Evolutionary conservation across 2,113 vertebrate genomes (phyloP).

Genomic region (Typhlomys cinereus): DNA sequence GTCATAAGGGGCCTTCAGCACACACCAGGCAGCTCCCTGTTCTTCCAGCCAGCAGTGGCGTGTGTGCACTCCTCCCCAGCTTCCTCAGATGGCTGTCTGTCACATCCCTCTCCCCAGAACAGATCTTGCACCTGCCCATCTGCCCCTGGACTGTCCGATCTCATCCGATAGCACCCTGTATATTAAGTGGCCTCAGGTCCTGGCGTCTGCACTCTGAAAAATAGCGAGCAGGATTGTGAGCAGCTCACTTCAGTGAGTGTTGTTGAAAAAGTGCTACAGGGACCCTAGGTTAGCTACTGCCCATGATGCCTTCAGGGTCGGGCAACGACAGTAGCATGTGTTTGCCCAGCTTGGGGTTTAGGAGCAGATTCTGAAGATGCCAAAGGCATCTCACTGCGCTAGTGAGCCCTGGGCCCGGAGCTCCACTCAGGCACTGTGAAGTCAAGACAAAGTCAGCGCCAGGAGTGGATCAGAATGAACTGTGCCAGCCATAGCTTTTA

Average conservation of each 20-base stretch:
- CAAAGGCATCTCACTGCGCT: not conserved
- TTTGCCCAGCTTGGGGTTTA: not conserved
- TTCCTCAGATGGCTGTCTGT: not conserved
- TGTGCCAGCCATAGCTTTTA: not conserved
- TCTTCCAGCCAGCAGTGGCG: not conserved
- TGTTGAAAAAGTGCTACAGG: not conserved
- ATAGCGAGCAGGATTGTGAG: no score
- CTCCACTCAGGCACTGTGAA: not conserved
- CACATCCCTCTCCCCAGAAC: not conserved
- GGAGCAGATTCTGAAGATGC: not conserved
- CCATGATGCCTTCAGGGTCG: no score
- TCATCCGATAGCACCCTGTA: not conserved
- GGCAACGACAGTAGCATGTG: fast-evolving
- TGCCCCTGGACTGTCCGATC: not conserved
- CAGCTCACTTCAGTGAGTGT: not conserved
- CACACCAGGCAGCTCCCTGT: not conserved
- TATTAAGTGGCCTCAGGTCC: not conserved
- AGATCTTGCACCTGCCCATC: not conserved
- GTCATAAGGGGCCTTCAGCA: not conserved
- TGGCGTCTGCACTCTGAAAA: not conserved
- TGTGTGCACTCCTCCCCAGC: not conserved
- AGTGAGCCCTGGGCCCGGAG: not conserved
- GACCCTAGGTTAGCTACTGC: not conserved
- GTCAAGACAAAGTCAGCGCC: not conserved
- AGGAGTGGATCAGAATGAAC: not conserved